Evolutionary conservation across 35 echinoderm and acorn worm genomes (phyloP).

Genomic region (Eucidaris tribuloides): DNA sequence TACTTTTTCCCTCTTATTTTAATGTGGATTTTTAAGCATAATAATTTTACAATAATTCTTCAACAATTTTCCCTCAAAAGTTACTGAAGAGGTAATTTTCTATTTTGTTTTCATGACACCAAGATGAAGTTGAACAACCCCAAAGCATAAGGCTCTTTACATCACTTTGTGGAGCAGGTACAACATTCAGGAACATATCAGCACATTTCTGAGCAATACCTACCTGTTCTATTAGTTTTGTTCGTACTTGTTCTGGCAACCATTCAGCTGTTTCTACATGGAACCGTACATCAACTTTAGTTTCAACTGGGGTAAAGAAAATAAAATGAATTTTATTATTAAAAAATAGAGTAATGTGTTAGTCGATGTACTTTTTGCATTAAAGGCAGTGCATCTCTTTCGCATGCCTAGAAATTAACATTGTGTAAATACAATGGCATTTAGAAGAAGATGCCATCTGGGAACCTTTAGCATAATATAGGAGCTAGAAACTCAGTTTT

Average conservation of each 20-base stretch:
- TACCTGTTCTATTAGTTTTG: slow-evolving; percentile 87
- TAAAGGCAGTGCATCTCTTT: no score
- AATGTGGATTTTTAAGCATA: no score
- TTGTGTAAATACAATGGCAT: no score
- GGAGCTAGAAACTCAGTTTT: no score
- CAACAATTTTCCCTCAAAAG: neutral
- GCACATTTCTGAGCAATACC: neutral
- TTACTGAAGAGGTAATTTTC: neutral
- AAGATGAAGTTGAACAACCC: neutral
- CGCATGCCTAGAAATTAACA: no score
- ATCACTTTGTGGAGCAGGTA: neutral
- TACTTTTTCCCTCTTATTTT: no score
- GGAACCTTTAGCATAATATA: no score
- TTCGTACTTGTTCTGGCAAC: slow-evolving; percentile 73
- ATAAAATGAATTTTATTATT: no score
- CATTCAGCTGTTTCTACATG: slow-evolving; percentile 80
- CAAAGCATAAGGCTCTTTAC: neutral
- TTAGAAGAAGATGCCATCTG: no score
- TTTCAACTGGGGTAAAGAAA: slow-evolving; percentile 64
- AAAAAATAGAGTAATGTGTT: no score
- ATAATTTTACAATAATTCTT: neutral
- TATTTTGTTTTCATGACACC: neutral
- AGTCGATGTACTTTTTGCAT: no score
- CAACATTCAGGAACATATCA: neutral
- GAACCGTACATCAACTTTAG: slow-evolving; percentile 91